A percentile compares a stretch with the other conserved stretches of the same genome.
These are phyloP conservation scores for Amphipoea lucens DNA, from an alignment of 2,888 invertebrate species.

Conservation along the genomic window DNA sequence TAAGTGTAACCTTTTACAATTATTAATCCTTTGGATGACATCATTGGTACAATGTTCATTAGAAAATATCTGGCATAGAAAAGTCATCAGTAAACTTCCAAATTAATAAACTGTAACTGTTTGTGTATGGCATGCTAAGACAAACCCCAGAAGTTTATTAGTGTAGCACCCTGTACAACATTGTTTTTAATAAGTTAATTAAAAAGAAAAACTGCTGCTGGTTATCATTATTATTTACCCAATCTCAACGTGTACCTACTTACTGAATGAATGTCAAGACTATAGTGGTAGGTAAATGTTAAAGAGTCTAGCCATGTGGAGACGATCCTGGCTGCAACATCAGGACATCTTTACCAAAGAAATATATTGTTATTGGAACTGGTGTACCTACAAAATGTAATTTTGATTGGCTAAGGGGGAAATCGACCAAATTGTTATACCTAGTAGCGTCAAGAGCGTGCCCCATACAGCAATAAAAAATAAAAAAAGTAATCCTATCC, in stretches of 20 bases:
- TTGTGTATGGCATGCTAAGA: background rate
- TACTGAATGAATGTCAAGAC: background rate
- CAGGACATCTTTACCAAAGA: too few relatives aligned
- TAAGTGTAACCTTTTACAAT: background rate
- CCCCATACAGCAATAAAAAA: too few relatives aligned
- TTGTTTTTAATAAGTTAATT: background rate
- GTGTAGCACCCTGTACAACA: background rate
- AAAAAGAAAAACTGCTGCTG: background rate
- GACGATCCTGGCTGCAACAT: too few relatives aligned
- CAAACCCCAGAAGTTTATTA: background rate
- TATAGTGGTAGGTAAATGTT: background rate
- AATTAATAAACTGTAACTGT: background rate
- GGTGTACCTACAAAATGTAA: too few relatives aligned
- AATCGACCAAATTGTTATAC: too few relatives aligned
- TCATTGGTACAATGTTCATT: background rate
- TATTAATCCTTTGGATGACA: background rate
- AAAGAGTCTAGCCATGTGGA: background rate
- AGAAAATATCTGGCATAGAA: background rate
- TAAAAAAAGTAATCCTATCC: too few relatives aligned
- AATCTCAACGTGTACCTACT: constrained; percentile 1
- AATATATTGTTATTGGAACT: too few relatives aligned
- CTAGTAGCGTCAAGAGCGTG: too few relatives aligned
- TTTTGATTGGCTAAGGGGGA: too few relatives aligned
- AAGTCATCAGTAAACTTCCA: background rate
- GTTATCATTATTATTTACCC: background rate